Base-by-base conservation (phyloP, 2,113 vertebrate species). In the Cromileptes altivelis region DNA sequence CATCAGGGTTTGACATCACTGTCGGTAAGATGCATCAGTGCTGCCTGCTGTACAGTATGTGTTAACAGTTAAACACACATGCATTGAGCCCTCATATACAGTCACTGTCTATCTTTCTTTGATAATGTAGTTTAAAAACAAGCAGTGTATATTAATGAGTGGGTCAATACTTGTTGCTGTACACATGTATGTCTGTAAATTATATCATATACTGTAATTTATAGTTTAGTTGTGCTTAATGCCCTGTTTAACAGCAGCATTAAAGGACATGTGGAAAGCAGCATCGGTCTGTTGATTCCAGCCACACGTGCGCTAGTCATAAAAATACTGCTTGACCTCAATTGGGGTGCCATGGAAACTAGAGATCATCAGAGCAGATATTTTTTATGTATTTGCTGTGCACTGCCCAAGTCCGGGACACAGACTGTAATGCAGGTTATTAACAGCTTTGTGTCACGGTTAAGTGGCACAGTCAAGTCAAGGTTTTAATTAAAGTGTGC, bases 291-390 rank as follows among this genome's bases (percentile, higher is more conserved):
- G 89, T 86, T 90, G 86, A 90, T 84, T 90, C 90, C 85, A 86
- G 70, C 79, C 85, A 78, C 85, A 93, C 76, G 85, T 87, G 90
- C 85, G 50, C 27, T 67, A 70, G 68, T 91, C 81, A 73, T 78
- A 85, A 88, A 92, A 88, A 90, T 70, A 56, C 76, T 53, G 75
- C 88, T 82, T 93, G 93, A 94, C 93, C 92, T 94, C 81, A 90
- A 90, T 91, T 63, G 75, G 71, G 83, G 88, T 78, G 47, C 90
- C 92, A 94, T 94, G 93, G 91, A 91, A 93, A 95, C 87, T n/a
- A 76, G 84, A 60, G 74, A 2, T 37, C 19, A 4, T 14, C 19
- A 25, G 47, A 57, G 37, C 4, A 23, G 49, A 74, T 56, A 40
- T 52, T 49, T 80, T 27, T 55, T n/a, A 52, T 45, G 2, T 71